Evolutionary conservation across 2,797 vertebrate species (phyloP).

Genomic region (Geotrypetes seraphini): DNA sequence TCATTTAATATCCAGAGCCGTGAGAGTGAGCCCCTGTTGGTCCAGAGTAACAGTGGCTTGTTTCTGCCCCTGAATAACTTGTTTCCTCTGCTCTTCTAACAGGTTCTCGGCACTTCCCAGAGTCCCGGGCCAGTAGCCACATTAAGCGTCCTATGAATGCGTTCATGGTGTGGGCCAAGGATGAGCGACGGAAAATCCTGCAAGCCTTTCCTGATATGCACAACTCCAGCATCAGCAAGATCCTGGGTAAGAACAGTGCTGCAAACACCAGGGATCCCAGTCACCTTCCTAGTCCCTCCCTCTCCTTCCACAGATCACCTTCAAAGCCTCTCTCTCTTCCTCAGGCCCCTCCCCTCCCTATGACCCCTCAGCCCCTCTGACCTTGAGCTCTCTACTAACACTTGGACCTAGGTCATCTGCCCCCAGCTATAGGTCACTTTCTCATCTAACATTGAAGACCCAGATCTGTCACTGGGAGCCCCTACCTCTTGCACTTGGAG

Average conservation of each 20-base stretch:
- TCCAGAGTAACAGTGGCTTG: too few relatives aligned
- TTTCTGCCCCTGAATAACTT: too few relatives aligned
- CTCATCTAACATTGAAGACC: too few relatives aligned
- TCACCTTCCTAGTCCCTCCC: not conserved
- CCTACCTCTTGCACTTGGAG: too few relatives aligned
- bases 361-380: not conserved
- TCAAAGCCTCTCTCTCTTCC: not conserved
- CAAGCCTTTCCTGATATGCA: conserved; percentile 97
- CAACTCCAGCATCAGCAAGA: conserved; percentile 98
- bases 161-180: conserved; percentile 98
- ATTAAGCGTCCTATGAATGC: conserved; percentile 97
- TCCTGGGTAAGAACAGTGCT: conserved; percentile 81
- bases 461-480: too few relatives aligned
- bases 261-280: conserved; percentile 6
- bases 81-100: not conserved
- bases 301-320: not conserved
- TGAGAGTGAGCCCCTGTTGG: too few relatives aligned
- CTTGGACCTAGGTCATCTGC: not conserved
- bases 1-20: too few relatives aligned
- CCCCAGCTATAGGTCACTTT: not conserved
- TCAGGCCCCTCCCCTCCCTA: too few relatives aligned
- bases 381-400: conserved; percentile 1
- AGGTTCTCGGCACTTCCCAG: conserved; percentile 65
- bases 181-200: conserved; percentile 86
- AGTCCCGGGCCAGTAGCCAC: conserved; percentile 81